phyloP scores from a whole-genome alignment of 2,113 vertebrate genomes.

The Ctenodactylus gundi region DNA sequence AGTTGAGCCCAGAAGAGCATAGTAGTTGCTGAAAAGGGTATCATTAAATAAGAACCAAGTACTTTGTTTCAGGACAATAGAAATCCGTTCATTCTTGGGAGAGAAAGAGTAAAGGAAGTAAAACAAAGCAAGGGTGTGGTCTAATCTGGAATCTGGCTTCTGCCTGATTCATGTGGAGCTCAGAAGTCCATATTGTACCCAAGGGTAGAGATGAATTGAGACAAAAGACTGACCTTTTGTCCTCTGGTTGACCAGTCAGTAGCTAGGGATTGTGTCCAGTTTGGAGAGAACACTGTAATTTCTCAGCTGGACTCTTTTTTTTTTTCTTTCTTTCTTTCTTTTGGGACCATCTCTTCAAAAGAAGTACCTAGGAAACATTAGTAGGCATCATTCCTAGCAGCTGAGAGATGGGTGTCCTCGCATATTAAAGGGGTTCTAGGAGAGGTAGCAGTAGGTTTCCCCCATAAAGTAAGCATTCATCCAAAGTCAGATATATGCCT shows the following conservation, averaged over 20 bases:
- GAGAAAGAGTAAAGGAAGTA: not conserved
- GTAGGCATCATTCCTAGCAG: not conserved
- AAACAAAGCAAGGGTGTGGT: not conserved
- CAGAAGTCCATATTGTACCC: too few relatives aligned
- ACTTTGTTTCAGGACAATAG: too few relatives aligned
- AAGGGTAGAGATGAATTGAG: not conserved
- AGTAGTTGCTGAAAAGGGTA: too few relatives aligned
- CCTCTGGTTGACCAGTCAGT: not conserved
- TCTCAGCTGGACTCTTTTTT: not conserved
- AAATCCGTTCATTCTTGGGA: too few relatives aligned
- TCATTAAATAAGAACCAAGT: too few relatives aligned
- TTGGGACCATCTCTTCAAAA: not conserved
- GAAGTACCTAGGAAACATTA: not conserved
- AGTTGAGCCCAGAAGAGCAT: too few relatives aligned
- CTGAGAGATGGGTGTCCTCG: not conserved
- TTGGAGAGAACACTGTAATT: not conserved
- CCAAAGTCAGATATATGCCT: not conserved
- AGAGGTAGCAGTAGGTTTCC: rapidly evolving
- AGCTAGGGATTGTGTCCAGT: not conserved
- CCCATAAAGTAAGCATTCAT: not conserved
- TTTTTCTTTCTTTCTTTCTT: not conserved
- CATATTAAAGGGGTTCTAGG: not conserved
- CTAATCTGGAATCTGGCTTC: not conserved
- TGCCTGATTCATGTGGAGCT: not conserved
- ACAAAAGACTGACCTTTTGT: not conserved